Base-by-base conservation (phyloP, 2,113 vertebrate species). In the Hydropotes inermis region DNA sequence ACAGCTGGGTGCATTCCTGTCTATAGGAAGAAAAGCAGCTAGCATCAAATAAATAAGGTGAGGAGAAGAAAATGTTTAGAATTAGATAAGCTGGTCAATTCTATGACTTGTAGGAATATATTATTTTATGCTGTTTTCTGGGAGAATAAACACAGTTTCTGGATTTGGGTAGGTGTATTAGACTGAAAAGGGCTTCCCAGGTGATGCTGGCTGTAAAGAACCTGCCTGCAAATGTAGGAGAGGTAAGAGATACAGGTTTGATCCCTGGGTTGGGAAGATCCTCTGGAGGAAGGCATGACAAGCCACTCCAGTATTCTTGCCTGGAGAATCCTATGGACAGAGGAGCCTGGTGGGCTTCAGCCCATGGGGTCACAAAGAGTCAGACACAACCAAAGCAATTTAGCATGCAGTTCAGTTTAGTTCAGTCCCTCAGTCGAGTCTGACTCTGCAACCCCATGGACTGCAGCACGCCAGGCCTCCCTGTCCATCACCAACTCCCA, bases 1-100 rank as follows among this genome's bases (percentile, higher is more conserved):
- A 87, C 78, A 79, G 76, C 52, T 90, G 13, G 76, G 5, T 47
- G 25, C 70, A 95, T 95, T 98, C 98, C n/a, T 90, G 43, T 84
- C 78, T 15, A 27, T 33, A 93, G 96, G 81, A 94, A 70, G 90
- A 61, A 91, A 95, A 92, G 43, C 12, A 87, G 28, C 6, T 43
- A 78, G 14, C 10, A 19, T 58, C 70, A 95, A 88, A 25, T 92
- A 52, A 60, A 87, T 61, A 81, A 87, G 23, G 17, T 95, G 7
- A 47, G 89, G 39, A 54, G 36, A 86, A 82, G 79, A 93, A 97
- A 95, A 47, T 43, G 36, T 89, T 47, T 78, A 97, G 45, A 89
- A 89, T 55, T 10, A 89, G 0, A 0, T 45, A 96, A 91, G 23
- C 4, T 21, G 25, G 27, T n/a, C 21, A 95, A 58, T 70, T 87